Conservation (phyloP, 2,888 invertebrate species). For the Campoplex capitator region DNA sequence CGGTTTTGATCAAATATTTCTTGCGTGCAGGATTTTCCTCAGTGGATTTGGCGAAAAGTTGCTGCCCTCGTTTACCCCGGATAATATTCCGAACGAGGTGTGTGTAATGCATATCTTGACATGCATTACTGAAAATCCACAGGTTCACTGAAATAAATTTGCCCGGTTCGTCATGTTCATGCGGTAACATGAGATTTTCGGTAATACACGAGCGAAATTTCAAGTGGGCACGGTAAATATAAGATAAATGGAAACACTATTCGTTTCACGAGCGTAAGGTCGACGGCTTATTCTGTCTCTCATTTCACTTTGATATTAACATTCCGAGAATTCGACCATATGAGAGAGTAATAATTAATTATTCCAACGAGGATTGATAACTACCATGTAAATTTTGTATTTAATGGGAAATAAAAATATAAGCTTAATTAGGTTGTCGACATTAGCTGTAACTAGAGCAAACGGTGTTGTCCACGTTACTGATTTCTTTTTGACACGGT, state of each 20-base stretch:
- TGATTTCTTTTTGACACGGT: background rate
- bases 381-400: background rate
- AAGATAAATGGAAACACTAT: background rate
- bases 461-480: background rate
- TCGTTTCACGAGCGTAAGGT: background rate
- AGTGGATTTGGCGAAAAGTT: constrained; percentile 30
- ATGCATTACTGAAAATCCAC: background rate
- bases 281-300: background rate
- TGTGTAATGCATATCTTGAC: constrained; percentile 17
- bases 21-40: constrained; percentile 1
- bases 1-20: constrained; percentile 28
- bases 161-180: background rate
- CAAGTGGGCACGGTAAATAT: background rate
- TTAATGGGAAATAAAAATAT: background rate
- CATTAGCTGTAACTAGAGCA: background rate
- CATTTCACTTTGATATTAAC: background rate
- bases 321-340: background rate
- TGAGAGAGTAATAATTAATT: background rate
- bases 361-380: background rate
- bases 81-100: constrained; percentile 14
- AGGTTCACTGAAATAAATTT: background rate
- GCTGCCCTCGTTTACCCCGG: background rate
- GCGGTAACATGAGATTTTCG: background rate
- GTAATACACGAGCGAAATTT: background rate
- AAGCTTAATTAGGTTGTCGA: background rate